These are phyloP conservation scores for Steinernema khuongi DNA, from an alignment of 1,140 invertebrate species.

Conservation along the genomic window DNA sequence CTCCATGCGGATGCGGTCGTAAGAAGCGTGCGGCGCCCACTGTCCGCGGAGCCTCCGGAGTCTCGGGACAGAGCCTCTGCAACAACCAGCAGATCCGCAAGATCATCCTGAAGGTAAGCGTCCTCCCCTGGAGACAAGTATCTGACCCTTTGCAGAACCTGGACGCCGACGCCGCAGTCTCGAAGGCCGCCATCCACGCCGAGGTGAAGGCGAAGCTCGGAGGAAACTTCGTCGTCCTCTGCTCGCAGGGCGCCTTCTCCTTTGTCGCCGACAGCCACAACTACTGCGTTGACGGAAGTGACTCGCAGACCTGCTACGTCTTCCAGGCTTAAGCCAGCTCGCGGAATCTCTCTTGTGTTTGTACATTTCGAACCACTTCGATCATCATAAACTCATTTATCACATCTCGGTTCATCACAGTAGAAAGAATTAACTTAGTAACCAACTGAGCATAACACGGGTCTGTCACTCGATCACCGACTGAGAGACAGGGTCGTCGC, in stretches of 20 bases:
- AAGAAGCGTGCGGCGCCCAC: constrained; percentile 42
- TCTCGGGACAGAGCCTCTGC: constrained; percentile 36
- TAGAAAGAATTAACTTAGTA: no score
- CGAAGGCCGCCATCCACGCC: constrained; percentile 47
- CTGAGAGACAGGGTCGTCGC: background rate
- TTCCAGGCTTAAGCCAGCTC: constrained; percentile 31
- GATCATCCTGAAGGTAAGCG: constrained; percentile 45
- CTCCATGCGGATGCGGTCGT: constrained; percentile 42
- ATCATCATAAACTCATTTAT: no score
- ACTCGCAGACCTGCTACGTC: constrained; percentile 42
- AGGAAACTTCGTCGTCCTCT: constrained; percentile 44
- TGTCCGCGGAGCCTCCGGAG: constrained; percentile 34
- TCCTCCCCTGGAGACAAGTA: background rate
- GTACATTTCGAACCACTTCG: background rate
- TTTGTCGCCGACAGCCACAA: constrained; percentile 43
- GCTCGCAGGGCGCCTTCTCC: constrained; percentile 41
- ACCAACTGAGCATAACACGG: no score
- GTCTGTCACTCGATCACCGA: no score
- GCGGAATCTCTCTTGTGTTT: no score
- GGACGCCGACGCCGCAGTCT: constrained; percentile 35
- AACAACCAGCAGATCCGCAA: constrained; percentile 47
- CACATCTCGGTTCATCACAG: no score
- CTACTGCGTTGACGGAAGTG: constrained; percentile 40
- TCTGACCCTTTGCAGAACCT: constrained; percentile 36
- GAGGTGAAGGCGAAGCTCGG: constrained; percentile 45